Evolutionary conservation across 2,888 invertebrate genomes (phyloP).

Genomic region (Petrolisthes manimaculis): DNA sequence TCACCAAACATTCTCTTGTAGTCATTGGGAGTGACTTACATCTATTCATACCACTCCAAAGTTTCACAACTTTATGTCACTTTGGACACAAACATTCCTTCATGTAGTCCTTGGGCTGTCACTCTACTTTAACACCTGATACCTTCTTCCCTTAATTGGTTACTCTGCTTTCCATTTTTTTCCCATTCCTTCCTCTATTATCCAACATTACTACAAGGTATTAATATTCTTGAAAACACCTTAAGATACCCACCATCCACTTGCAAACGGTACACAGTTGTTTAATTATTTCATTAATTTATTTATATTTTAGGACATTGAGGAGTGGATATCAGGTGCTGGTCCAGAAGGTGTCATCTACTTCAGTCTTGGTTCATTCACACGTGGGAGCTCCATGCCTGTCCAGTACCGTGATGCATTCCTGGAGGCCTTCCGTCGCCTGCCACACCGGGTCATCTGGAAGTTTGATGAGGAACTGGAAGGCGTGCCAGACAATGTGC

Average conservation of each 20-base stretch:
- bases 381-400: conserved; percentile 85
- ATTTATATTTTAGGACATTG: conserved; percentile 21
- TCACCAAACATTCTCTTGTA: background rate
- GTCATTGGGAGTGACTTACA: background rate
- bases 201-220: too few species aligned
- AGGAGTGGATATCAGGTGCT: conserved; percentile 52
- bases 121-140: too few species aligned
- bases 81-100: too few species aligned
- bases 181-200: too few species aligned
- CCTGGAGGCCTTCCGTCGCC: conserved; percentile 82
- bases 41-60: background rate
- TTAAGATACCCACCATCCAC: too few species aligned
- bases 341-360: conserved; percentile 81
- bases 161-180: background rate
- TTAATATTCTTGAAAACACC: too few species aligned
- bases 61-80: background rate
- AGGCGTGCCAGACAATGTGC: conserved; percentile 22
- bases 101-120: too few species aligned
- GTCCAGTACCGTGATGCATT: conserved; percentile 87
- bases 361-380: conserved; percentile 83
- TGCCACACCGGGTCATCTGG: conserved; percentile 72
- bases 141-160: background rate
- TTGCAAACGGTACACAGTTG: too few species aligned
- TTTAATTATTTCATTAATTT: too few species aligned
- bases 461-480: conserved; percentile 36